Percentiles rank a stretch among this genome's conserved stretches.
Evolutionary conservation across 1,140 invertebrate species (phyloP).

Genomic region (Lethrus apterus): DNA sequence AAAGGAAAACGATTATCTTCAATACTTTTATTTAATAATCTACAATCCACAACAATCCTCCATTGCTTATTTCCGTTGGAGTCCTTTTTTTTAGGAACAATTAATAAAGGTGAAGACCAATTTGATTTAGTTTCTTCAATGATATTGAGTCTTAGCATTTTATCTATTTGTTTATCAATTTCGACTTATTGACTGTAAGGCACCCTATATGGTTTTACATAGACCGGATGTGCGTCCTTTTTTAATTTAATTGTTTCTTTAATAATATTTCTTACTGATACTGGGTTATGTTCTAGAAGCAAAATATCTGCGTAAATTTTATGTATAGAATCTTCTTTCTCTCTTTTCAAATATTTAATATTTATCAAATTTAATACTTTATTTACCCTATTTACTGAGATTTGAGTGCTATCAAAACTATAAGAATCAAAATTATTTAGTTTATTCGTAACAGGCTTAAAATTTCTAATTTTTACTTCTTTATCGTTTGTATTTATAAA

Average conservation of each 20-base stretch:
- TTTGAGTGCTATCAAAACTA: slow-evolving; percentile 13
- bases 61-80: slow-evolving; percentile 20
- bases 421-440: slow-evolving; percentile 18
- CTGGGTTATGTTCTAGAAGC: slow-evolving; percentile 20
- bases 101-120: slow-evolving; percentile 22
- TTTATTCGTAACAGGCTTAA: slow-evolving; percentile 15
- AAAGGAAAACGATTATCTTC: slow-evolving; percentile 26
- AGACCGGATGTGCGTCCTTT: too few relatives aligned
- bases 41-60: slow-evolving; percentile 27
- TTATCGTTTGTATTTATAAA: slow-evolving; percentile 19
- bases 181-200: slow-evolving; percentile 26
- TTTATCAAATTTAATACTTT: slow-evolving; percentile 22
- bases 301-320: slow-evolving; percentile 31
- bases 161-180: slow-evolving; percentile 16
- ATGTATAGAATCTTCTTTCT: slow-evolving; percentile 25
- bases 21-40: slow-evolving; percentile 20
- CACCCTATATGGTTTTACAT: too few relatives aligned
- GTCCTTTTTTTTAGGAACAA: slow-evolving; percentile 30
- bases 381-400: slow-evolving; percentile 18
- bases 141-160: slow-evolving; percentile 27
- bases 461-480: slow-evolving; percentile 19
- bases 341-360: slow-evolving; percentile 9
- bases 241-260: too few relatives aligned
- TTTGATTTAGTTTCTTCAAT: slow-evolving; percentile 26
- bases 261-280: too few relatives aligned